phyloP scores from a whole-genome alignment of 2,113 vertebrate genomes.

The Onychostruthus taczanowskii region DNA sequence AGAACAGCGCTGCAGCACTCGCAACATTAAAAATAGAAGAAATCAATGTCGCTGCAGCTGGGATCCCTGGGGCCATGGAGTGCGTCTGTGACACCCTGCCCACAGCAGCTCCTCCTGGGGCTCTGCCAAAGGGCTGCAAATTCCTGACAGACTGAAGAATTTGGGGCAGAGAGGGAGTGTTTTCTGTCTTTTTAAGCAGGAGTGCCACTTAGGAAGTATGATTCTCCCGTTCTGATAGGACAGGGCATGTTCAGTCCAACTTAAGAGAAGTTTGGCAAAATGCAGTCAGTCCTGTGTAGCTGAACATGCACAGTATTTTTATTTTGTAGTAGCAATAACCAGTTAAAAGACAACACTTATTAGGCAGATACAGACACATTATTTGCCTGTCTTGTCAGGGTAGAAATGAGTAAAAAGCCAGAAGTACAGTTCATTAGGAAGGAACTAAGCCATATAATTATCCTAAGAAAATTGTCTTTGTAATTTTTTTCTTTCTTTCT shows the following conservation, averaged over 20 bases:
- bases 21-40: neutral
- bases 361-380: neutral
- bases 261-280: neutral
- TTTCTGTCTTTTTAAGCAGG: neutral
- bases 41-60: neutral
- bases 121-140: neutral
- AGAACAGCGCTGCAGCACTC: neutral
- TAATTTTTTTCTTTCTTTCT: neutral
- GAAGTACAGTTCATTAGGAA: neutral
- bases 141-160: neutral
- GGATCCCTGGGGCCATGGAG: neutral
- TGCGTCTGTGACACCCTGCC: neutral
- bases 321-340: neutral
- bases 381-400: neutral
- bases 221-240: neutral
- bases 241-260: neutral
- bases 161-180: neutral
- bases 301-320: neutral
- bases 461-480: neutral
- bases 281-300: neutral
- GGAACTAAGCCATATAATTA: constrained; percentile 5
- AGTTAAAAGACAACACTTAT: neutral
- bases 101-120: neutral
- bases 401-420: neutral
- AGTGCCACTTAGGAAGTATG: neutral